phyloP scores from a whole-genome alignment of 1,140 invertebrate species.

The Drosophila melanica region DNA sequence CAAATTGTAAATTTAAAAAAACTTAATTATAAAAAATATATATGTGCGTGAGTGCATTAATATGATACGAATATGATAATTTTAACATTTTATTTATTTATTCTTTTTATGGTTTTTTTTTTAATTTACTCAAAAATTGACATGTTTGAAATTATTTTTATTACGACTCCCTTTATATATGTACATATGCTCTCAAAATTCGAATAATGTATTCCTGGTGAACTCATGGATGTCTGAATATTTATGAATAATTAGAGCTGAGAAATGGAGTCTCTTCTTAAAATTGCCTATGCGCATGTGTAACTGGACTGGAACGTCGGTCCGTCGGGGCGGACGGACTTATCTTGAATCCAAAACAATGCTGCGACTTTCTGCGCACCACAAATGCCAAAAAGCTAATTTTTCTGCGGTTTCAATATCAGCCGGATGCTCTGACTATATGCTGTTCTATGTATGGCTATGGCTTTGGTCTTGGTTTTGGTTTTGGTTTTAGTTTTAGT shows the following conservation, averaged over 20 bases:
- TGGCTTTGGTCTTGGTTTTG: slow-evolving; percentile 10
- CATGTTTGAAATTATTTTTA: background rate
- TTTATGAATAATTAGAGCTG: slow-evolving; percentile 14
- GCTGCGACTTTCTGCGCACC: slow-evolving; percentile 33
- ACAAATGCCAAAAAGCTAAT: slow-evolving; percentile 17
- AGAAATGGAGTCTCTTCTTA: slow-evolving; percentile 11
- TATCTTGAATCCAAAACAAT: slow-evolving; percentile 18
- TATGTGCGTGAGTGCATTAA: too few species aligned
- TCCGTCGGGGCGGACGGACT: background rate
- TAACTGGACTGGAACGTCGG: slow-evolving; percentile 38
- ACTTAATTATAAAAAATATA: background rate
- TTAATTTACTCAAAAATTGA: background rate
- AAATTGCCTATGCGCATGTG: slow-evolving; percentile 37
- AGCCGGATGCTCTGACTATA: slow-evolving; percentile 26
- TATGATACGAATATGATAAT: too few species aligned
- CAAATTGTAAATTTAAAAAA: too few species aligned
- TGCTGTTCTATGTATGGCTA: slow-evolving; percentile 3
- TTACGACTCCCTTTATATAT: too few species aligned
- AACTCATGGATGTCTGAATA: slow-evolving; percentile 14
- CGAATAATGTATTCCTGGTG: slow-evolving; percentile 1
- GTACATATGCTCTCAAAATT: background rate
- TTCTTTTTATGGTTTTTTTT: too few species aligned
- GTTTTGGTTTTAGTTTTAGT: slow-evolving; percentile 5
- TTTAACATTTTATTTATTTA: too few species aligned
- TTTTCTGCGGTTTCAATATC: slow-evolving; percentile 31